phyloP scores from a whole-genome alignment of 2,113 vertebrate species.

The Apodemus sylvaticus region DNA sequence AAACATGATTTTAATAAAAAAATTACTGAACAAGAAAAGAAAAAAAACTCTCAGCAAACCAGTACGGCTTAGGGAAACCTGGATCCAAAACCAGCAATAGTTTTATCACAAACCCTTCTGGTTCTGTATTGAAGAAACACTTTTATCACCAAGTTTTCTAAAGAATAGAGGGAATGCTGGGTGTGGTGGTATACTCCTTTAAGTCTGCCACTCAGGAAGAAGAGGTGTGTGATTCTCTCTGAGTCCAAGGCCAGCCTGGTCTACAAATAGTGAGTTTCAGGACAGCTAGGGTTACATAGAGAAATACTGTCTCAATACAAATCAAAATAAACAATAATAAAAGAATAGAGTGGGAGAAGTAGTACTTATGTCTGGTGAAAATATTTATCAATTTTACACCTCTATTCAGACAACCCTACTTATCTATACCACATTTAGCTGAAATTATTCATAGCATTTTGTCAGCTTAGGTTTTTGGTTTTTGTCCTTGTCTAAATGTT shows the following conservation, averaged over 20 bases:
- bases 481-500: constrained; percentile 37
- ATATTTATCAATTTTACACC: constrained; percentile 58
- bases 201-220: not conserved
- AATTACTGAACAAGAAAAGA: constrained; percentile 56
- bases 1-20: constrained; percentile 54
- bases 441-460: constrained; percentile 52
- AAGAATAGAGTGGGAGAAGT: constrained; percentile 53
- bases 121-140: constrained; percentile 25
- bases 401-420: constrained; percentile 65
- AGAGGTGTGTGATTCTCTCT: not conserved
- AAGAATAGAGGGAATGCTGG: not conserved
- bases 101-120: constrained; percentile 60
- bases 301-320: not conserved
- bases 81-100: constrained; percentile 56
- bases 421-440: constrained; percentile 68
- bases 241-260: not conserved
- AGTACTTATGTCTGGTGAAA: constrained; percentile 49
- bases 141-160: constrained; percentile 17
- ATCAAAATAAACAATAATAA: not conserved
- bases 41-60: constrained; percentile 33
- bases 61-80: constrained; percentile 66
- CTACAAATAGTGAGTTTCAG: not conserved
- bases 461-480: constrained; percentile 55
- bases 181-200: not conserved
- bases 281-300: not conserved